Percentiles rank a stretch among this genome's conserved stretches.
Evolutionary conservation across 1,140 invertebrate genomes (phyloP).

Genomic region (Cyclina sinensis): DNA sequence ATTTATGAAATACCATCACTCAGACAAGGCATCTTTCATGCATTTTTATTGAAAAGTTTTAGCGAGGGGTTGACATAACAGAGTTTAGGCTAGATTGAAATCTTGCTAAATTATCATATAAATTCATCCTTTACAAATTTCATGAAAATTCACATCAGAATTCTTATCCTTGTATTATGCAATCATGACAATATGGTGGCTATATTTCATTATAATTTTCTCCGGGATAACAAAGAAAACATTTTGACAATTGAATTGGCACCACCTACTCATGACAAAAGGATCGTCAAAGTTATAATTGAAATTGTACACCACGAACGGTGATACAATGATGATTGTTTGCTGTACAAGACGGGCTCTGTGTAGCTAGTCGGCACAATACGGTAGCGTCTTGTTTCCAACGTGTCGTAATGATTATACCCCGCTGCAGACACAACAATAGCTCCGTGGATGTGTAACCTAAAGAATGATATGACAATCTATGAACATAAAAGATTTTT

Average conservation of each 20-base stretch:
- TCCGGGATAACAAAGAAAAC: conserved; percentile 5
- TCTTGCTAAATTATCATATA: conserved; percentile 47
- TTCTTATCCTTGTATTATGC: conserved; percentile 46
- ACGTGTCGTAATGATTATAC: conserved; percentile 38
- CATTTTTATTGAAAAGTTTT: neutral
- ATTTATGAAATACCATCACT: neutral
- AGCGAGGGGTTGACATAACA: neutral
- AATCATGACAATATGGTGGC: conserved; percentile 38
- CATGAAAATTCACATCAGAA: conserved; percentile 6
- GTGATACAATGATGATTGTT: conserved; percentile 57
- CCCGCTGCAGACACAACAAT: conserved; percentile 39
- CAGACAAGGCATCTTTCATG: conserved; percentile 2
- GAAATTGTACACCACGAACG: conserved; percentile 40
- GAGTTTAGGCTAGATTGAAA: neutral
- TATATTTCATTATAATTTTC: conserved; percentile 30
- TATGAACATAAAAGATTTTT: conserved; percentile 48
- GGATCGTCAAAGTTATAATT: conserved; percentile 54
- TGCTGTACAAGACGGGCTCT: conserved; percentile 32
- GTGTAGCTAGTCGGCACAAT: conserved; percentile 19
- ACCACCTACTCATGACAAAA: conserved; percentile 55
- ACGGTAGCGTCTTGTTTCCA: conserved; percentile 31
- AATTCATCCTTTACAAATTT: conserved; percentile 37
- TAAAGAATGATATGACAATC: conserved; percentile 38
- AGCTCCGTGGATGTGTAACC: conserved; percentile 25
- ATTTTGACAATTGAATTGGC: conserved; percentile 40